Conservation (phyloP, 2,797 vertebrate genomes). For the Champsocephalus esox region DNA sequence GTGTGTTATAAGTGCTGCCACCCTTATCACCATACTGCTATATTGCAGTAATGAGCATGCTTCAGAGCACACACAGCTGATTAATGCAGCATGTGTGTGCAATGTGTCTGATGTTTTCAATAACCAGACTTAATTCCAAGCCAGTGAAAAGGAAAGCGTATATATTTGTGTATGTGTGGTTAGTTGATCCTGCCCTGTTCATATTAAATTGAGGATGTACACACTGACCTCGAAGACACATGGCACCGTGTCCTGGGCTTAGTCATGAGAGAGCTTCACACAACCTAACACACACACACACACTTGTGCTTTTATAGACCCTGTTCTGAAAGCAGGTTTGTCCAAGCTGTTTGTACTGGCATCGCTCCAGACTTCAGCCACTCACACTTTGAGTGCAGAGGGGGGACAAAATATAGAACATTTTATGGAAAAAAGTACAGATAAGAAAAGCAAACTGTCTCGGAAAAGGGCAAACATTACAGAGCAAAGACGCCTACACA, state of each 20-base stretch:
- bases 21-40: slow-evolving; percentile 1
- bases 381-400: slow-evolving; percentile 45
- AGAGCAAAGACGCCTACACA: slow-evolving; percentile 42
- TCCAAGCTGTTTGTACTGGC: slow-evolving; percentile 78
- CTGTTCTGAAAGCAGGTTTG: slow-evolving; percentile 72
- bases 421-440: slow-evolving; percentile 47
- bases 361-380: slow-evolving; percentile 56
- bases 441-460: slow-evolving; percentile 61
- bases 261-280: slow-evolving; percentile 42
- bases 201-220: slow-evolving; percentile 21
- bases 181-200: slow-evolving; percentile 21
- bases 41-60: slow-evolving; percentile 16
- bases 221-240: slow-evolving; percentile 41
- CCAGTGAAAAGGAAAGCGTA: background rate
- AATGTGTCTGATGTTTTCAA: background rate
- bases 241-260: slow-evolving; percentile 48
- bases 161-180: slow-evolving; percentile 3
- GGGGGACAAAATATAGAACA: slow-evolving; percentile 22
- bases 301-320: slow-evolving; percentile 48
- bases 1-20: background rate
- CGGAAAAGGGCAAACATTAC: slow-evolving; percentile 37
- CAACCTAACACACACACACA: background rate
- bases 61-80: slow-evolving; percentile 20
- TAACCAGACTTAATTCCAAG: background rate
- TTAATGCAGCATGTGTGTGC: slow-evolving; percentile 18